Evolutionary conservation across 2,888 invertebrate genomes (phyloP), one percentile per base, ranked within the genome.

Genomic region (Spilarctia lutea): DNA sequence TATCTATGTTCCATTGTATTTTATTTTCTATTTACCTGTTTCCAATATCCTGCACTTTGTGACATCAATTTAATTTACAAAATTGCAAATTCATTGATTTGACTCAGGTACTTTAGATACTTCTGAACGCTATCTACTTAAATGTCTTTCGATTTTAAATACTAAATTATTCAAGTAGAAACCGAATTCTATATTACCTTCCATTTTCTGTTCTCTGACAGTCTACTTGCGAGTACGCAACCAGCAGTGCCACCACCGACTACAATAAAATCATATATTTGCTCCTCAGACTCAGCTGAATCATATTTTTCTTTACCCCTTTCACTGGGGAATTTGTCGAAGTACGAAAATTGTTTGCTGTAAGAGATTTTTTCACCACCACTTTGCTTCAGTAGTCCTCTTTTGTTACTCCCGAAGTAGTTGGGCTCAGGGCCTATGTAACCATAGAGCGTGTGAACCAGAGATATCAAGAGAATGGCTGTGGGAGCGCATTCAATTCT

Each of bases 231-330:
- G 2, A 95, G 79, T 30, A 95, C 95, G 72, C 94, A 94, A 10
- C 95, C 95, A 0, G 96, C 95, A 0, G 95, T 95, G 0, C 95
- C 95, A 3, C 94, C 95, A 0, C 95, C 95, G 0, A 95, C 88
- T 6, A 95, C 88, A 33, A 95, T 89, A 77, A 95, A 95, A 79
- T 95, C 95, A 79, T 91, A 95, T 60, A 68, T 48, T 56, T 73
- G 35, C n/a, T 71, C 73, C 7, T 76, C 65, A 6, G 35, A 13
- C 1, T 33, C 66, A 11, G 56, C 1, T 8, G 71, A 33, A n/a
- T 65, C 65, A 71, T 65, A 65, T 71, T 65, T 71, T 24, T 63
- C 70, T 45, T 78, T 69, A 70, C 81, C 77, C 52, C 77, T 74
- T 2, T 77, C 73, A 27, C 82, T 80, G n/a, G 76, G 69, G 52